These are phyloP conservation scores for Caenorhabditis japonica DNA, from an alignment of 2,888 invertebrate genomes.

Conservation along the genomic window DNA sequence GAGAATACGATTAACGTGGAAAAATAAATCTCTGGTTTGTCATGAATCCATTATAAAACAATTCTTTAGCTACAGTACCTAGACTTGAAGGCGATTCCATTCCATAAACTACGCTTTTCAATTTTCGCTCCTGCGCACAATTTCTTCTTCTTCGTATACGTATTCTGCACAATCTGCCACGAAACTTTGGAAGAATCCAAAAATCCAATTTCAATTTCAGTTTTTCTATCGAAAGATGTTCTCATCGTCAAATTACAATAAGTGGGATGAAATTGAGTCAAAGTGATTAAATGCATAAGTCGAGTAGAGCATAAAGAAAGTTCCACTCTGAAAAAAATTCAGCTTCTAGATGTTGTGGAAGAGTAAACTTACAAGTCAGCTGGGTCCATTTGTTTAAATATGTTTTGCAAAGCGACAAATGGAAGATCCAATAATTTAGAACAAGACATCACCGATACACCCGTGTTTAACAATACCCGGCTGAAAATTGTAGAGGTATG, in stretches of 20 bases:
- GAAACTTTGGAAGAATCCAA: not conserved
- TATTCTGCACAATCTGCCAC: not conserved
- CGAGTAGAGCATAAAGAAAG: not conserved
- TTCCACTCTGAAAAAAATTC: not conserved
- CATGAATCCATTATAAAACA: too few species aligned
- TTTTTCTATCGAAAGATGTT: not conserved
- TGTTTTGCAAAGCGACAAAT: not conserved
- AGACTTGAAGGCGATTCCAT: too few species aligned
- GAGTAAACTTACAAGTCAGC: not conserved
- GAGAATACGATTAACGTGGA: too few species aligned
- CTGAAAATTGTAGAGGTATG: not conserved
- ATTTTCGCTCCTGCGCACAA: too few species aligned
- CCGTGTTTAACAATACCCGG: not conserved
- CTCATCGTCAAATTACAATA: not conserved
- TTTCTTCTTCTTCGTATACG: not conserved
- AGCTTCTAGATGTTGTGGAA: not conserved
- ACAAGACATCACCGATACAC: not conserved
- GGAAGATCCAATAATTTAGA: conserved; percentile 4
- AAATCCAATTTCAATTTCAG: not conserved
- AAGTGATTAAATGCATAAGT: not conserved
- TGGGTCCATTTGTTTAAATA: not conserved
- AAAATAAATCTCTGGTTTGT: too few species aligned
- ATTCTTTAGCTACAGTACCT: too few species aligned
- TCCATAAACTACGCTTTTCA: too few species aligned
- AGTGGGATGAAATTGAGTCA: not conserved